Conservation (phyloP, 2,888 invertebrate species). For the Cordilura impudica region DNA sequence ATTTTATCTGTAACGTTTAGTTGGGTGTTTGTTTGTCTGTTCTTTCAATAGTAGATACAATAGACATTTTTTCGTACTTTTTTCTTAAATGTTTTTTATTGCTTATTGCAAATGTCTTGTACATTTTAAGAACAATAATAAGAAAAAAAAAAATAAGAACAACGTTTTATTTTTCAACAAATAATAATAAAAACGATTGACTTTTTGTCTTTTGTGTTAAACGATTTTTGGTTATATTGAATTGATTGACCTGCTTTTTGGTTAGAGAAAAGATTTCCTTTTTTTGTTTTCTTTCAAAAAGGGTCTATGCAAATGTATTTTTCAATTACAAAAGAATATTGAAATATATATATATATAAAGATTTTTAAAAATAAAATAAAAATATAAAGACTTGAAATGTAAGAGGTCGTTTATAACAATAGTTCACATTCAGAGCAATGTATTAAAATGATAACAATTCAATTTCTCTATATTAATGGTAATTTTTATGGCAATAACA, state of each 20-base stretch:
- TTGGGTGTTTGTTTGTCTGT: neutral
- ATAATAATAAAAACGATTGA: conserved; percentile 30
- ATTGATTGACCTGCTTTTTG: conserved; percentile 30
- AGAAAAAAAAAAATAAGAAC: neutral
- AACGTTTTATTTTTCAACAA: conserved; percentile 6
- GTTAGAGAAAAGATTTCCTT: neutral
- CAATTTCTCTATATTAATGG: conserved; percentile 27
- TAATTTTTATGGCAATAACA: neutral
- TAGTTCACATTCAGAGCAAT: neutral
- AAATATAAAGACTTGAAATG: neutral
- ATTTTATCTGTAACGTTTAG: neutral
- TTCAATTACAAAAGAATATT: conserved; percentile 12
- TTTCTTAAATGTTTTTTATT: conserved; percentile 33
- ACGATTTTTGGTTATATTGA: conserved; percentile 4
- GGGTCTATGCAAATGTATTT: conserved; percentile 40
- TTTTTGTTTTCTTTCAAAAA: neutral
- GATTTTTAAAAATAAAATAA: neutral
- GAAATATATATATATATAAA: neutral
- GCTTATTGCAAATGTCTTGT: neutral
- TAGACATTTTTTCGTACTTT: conserved; percentile 48
- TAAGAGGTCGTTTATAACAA: conserved; percentile 22
- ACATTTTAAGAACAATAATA: neutral
- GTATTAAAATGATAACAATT: conserved; percentile 41
- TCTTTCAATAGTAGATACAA: neutral
- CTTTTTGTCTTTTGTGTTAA: conserved; percentile 26